Conservation (phyloP, 1,140 invertebrate genomes). For the Camponotus pennsylvanicus region DNA sequence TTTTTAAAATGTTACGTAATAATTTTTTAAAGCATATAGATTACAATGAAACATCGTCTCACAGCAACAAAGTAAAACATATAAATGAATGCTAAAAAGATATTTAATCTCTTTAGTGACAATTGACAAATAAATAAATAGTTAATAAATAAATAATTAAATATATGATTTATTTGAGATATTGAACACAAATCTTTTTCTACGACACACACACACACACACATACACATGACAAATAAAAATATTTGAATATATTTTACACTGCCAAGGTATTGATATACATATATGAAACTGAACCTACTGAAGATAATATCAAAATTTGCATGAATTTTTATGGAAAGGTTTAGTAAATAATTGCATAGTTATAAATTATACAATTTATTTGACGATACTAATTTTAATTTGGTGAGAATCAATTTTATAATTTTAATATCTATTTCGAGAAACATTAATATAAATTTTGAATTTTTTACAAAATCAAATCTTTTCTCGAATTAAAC, state of each 20-base stretch:
- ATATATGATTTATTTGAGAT: not conserved
- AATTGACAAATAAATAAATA: not conserved
- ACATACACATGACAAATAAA: not conserved
- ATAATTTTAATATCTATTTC: not conserved
- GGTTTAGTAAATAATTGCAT: not conserved
- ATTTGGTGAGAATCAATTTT: not conserved
- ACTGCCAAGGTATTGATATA: slow-evolving; percentile 1
- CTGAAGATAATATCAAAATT: not conserved
- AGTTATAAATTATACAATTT: not conserved
- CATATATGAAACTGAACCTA: not conserved
- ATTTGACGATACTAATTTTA: not conserved
- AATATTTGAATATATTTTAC: not conserved
- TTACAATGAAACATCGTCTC: not conserved
- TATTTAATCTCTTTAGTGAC: not conserved
- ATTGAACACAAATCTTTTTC: not conserved
- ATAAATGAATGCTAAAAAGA: not conserved
- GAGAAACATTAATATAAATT: not conserved
- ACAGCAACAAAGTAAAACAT: not conserved
- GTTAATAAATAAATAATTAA: not conserved
- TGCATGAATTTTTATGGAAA: not conserved
- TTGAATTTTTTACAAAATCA: not conserved
- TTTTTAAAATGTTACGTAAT: not conserved
- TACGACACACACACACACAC: not conserved
- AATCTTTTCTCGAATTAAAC: not conserved
- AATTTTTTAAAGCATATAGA: not conserved